Conservation (phyloP, 2,113 vertebrate species). For the Solea senegalensis region DNA sequence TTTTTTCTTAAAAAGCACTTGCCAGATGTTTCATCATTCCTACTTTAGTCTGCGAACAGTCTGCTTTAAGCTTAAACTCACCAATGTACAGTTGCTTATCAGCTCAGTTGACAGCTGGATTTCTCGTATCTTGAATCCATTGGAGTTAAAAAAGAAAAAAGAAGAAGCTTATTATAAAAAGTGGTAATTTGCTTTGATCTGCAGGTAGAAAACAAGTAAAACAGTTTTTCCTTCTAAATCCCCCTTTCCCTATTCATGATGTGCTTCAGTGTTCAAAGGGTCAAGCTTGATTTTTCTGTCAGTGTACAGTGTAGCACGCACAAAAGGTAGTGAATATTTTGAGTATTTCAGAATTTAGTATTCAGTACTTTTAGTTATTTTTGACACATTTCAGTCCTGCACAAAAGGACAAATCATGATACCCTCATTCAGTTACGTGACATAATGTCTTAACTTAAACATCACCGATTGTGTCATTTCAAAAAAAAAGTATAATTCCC, state of each 20-base stretch:
- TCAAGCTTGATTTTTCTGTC: not conserved
- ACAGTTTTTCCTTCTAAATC: conserved; percentile 17
- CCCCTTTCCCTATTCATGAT: not conserved
- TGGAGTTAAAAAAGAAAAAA: conserved; percentile 21
- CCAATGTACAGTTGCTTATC: conserved; percentile 31
- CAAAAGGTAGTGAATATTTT: not conserved
- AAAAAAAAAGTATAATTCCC: no score
- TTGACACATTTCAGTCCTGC: no score
- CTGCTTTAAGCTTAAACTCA: conserved; percentile 31
- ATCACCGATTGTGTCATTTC: no score
- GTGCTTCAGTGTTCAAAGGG: not conserved
- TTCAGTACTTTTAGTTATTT: no score
- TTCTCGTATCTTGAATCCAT: conserved; percentile 33
- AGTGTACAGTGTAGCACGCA: not conserved
- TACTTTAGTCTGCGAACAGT: conserved; percentile 8
- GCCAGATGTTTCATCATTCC: conserved; percentile 54
- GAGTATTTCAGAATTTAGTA: not conserved
- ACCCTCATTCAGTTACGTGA: no score
- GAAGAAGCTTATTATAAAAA: conserved; percentile 30
- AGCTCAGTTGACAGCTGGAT: conserved; percentile 30
- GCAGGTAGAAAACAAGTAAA: conserved; percentile 6
- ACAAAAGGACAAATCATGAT: no score
- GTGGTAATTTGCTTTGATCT: not conserved
- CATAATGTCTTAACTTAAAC: no score
- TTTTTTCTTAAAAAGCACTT: conserved; percentile 14